Evolutionary conservation across 2,113 vertebrate genomes (phyloP).

Genomic region (Myrmecophaga tridactyla): DNA sequence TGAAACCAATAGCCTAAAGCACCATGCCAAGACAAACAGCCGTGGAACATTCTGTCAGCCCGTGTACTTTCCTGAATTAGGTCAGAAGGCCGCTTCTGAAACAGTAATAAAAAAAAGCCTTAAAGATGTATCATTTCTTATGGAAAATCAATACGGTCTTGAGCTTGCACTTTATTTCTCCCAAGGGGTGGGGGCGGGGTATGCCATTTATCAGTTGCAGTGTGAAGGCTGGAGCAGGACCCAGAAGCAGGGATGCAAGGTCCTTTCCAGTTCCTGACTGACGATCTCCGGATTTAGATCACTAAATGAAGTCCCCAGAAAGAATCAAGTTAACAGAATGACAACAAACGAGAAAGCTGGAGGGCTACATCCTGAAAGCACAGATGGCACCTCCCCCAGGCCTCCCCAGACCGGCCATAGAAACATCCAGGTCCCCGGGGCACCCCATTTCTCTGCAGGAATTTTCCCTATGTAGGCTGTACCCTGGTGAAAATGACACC

Average conservation of each 20-base stretch:
- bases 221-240: neutral
- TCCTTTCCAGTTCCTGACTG: neutral
- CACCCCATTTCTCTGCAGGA: neutral
- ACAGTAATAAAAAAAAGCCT: conserved; percentile 53
- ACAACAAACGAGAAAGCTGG: neutral
- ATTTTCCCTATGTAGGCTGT: neutral
- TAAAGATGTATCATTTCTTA: conserved; percentile 42
- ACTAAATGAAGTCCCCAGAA: conserved; percentile 48
- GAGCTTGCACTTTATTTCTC: conserved; percentile 34
- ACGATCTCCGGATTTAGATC: conserved; percentile 27
- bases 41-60: neutral
- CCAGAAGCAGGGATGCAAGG: conserved; percentile 9
- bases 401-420: neutral
- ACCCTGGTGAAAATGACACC: neutral
- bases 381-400: neutral
- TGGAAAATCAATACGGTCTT: conserved; percentile 35
- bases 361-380: neutral
- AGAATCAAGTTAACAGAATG: conserved; percentile 58
- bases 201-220: conserved; percentile 22
- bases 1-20: neutral
- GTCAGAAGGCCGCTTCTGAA: conserved; percentile 58
- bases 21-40: neutral
- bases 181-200: neutral
- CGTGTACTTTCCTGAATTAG: neutral
- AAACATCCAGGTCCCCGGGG: neutral